Conservation (phyloP, 2,113 vertebrate genomes). For the Leptodactylus fuscus region DNA sequence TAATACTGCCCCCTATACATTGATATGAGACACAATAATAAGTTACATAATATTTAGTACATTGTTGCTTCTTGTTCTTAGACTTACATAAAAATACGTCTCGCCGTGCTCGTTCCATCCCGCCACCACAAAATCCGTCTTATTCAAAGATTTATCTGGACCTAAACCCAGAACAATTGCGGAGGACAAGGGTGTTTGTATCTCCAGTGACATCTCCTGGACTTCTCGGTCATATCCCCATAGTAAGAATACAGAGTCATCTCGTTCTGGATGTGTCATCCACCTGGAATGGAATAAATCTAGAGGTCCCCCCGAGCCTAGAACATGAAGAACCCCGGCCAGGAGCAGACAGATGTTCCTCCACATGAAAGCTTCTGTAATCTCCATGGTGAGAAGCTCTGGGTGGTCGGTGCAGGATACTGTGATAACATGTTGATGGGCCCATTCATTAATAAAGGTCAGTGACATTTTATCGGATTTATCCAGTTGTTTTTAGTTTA, state of each 20-base stretch:
- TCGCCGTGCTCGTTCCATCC: conserved; percentile 68
- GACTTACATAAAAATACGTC: conserved; percentile 77
- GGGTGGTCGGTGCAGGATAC: neutral
- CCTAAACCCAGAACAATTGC: conserved; percentile 81
- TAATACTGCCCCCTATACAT: neutral
- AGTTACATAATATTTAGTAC: neutral
- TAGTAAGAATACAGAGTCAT: conserved; percentile 56
- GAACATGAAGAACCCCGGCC: neutral
- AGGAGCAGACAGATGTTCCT: neutral
- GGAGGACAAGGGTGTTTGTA: conserved; percentile 73
- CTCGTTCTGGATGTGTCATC: neutral
- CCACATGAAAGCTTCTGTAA: neutral
- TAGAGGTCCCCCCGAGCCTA: neutral
- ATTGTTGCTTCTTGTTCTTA: neutral
- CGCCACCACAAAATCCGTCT: conserved; percentile 76
- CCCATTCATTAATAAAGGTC: neutral
- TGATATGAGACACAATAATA: neutral
- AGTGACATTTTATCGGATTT: conserved; percentile 9
- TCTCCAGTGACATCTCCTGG: conserved; percentile 74
- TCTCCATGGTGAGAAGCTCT: conserved; percentile 16
- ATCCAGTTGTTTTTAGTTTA: neutral
- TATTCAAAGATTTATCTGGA: conserved; percentile 67
- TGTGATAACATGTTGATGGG: neutral
- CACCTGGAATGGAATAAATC: neutral
- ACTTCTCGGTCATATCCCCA: conserved; percentile 74